phyloP scores from a whole-genome alignment of 2,888 invertebrate species.

The Sminthurinus aureus region DNA sequence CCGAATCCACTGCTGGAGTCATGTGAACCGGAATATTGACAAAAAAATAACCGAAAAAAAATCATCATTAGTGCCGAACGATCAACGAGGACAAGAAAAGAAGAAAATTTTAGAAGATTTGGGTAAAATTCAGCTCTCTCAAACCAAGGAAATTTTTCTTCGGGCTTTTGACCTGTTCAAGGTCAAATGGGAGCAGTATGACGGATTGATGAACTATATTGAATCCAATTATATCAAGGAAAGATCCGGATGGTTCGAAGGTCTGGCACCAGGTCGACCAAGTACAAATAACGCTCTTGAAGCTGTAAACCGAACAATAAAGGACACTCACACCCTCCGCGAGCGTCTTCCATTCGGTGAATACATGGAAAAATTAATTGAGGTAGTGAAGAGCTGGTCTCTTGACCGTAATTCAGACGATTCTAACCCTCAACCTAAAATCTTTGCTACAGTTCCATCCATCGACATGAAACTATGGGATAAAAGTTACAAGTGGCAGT shows the following conservation, averaged over 20 bases:
- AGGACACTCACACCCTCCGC: neutral
- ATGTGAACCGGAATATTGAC: constrained; percentile 27
- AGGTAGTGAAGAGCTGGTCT: neutral
- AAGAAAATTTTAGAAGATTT: no score
- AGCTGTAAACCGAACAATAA: neutral
- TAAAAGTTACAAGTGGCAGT: neutral
- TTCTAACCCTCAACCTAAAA: neutral
- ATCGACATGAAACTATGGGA: neutral
- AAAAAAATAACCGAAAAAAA: neutral
- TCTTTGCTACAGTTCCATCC: neutral
- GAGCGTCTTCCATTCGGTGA: neutral
- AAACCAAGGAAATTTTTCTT: no score
- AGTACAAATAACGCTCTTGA: neutral
- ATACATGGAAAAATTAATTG: neutral
- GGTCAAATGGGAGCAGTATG: neutral
- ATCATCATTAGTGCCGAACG: no score
- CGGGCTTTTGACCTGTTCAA: neutral
- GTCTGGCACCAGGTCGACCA: neutral
- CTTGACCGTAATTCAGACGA: neutral
- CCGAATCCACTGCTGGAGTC: constrained; percentile 34
- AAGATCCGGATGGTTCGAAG: neutral
- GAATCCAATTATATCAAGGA: neutral
- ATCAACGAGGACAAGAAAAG: no score
- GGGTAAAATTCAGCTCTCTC: no score
- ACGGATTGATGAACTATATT: neutral